Evolutionary conservation across 2,113 vertebrate genomes (phyloP).

Genomic region (Oreocharis arfaki): DNA sequence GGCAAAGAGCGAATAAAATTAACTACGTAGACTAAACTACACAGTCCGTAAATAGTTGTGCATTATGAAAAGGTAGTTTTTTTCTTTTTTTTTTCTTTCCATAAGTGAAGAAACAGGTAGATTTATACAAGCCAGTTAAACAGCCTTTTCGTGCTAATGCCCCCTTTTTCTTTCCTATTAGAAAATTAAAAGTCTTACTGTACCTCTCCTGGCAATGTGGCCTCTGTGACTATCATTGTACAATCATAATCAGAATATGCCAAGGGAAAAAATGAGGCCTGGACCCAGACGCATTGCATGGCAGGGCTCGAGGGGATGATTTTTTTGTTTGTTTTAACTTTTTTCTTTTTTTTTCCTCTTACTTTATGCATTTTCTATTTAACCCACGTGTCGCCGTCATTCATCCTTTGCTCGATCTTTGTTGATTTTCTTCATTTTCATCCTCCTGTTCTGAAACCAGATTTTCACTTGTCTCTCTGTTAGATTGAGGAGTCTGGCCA

Average conservation of each 20-base stretch:
- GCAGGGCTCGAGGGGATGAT: not conserved
- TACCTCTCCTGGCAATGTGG: slow-evolving; percentile 69
- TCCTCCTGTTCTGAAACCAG: slow-evolving; percentile 99
- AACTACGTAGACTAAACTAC: slow-evolving; percentile 76
- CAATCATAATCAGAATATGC: slow-evolving; percentile 48
- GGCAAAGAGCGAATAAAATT: slow-evolving; percentile 82
- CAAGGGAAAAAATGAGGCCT: slow-evolving; percentile 61
- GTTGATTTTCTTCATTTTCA: slow-evolving; percentile 99
- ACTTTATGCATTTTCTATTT: not conserved
- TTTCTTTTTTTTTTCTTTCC: slow-evolving; percentile 42
- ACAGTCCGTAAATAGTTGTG: slow-evolving; percentile 85
- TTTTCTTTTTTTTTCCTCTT: not conserved
- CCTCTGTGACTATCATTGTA: slow-evolving; percentile 56
- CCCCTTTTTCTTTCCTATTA: slow-evolving; percentile 62
- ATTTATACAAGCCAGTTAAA: slow-evolving; percentile 73
- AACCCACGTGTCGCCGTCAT: slow-evolving; percentile 59
- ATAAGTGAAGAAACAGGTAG: slow-evolving; percentile 78
- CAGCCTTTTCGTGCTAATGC: slow-evolving; percentile 66
- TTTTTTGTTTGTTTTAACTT: not conserved
- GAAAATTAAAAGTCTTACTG: slow-evolving; percentile 71
- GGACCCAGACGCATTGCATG: slow-evolving; percentile 54
- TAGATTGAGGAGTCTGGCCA: slow-evolving; percentile 91
- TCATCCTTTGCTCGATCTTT: slow-evolving; percentile 92
- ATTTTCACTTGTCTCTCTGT: slow-evolving; percentile 99
- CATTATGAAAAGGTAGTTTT: slow-evolving; percentile 91